These are phyloP conservation scores for Rosalia funebris DNA, from an alignment of 2,888 invertebrate genomes.

Conservation along the genomic window DNA sequence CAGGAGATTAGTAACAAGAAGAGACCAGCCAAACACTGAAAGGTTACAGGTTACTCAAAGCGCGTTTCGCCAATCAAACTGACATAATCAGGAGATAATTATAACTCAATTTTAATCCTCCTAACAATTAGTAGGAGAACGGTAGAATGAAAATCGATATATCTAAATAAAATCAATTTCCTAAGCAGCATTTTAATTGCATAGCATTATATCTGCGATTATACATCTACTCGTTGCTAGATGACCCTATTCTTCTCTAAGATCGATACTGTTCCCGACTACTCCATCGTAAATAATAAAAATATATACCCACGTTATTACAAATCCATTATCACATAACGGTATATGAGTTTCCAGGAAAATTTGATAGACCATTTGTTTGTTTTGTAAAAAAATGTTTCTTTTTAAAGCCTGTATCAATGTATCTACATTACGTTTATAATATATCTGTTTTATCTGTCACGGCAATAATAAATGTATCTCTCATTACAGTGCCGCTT, in stretches of 20 bases:
- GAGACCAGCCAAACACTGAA: too few species aligned
- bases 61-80: too few species aligned
- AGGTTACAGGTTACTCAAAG: too few species aligned
- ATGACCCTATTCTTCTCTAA: background rate
- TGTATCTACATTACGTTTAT: background rate
- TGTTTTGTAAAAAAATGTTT: background rate
- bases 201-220: background rate
- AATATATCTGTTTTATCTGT: background rate
- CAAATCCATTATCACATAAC: background rate
- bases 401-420: background rate
- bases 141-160: too few species aligned
- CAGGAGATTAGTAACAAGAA: too few species aligned
- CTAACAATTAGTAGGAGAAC: too few species aligned
- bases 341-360: background rate
- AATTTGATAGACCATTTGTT: background rate
- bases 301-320: background rate
- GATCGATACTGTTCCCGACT: background rate
- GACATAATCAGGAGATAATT: too few species aligned
- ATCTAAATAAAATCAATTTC: too few species aligned
- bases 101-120: too few species aligned
- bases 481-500: background rate
- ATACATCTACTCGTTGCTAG: background rate
- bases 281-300: background rate
- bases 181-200: too few species aligned
- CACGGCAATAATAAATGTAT: background rate